Evolutionary conservation across 1,140 invertebrate genomes (phyloP), one percentile per base, ranked within the genome.

Genomic region (Drosophila repletoides): DNA sequence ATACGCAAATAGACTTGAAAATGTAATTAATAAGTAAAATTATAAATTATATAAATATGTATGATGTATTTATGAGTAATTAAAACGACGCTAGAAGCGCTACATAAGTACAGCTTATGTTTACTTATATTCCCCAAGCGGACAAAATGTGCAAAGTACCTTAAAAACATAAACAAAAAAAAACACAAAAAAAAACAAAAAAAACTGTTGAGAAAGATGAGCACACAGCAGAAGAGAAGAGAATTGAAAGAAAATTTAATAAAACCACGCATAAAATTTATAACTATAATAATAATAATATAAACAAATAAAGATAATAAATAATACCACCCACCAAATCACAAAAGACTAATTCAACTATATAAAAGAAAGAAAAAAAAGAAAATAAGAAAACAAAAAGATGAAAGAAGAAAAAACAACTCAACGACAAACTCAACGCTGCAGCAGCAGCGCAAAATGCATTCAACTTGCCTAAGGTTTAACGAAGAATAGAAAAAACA

Each of bases 1-100:
- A 86, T 87, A 87, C 72, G 81, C 83, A 87, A 87, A 86, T 87
- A 87, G 76, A 87, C 81, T 87, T 87, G 81, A 86, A 86, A 67
- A 56, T 76, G 43, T 87, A 87, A 87, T 81, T 83, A 66, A 80
- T 84, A 84, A 84, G 80, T 80, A 84, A 84, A 86, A 79, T 72
- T 86, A 74, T 72, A 86, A 83, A 77, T 73, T 79, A 72, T 72
- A 77, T 83, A 79, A 83, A 68, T 66, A 67, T 67, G 64, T 67
- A 67, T 45, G 56, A 67, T 67, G 64, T 83, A 83, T 83, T 83
- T 83, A 83, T 84, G 77, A 83, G 79, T 79, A 83, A 84, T 72
- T 71, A 81, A 79, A 77, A 64, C 55, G 72, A 80, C 80, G 80
- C 80, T 86, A 86, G 80, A 84, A 84, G 80, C 80, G 80, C 75